Conservation (phyloP, 2,888 invertebrate genomes). For the Thymelicus acteon region DNA sequence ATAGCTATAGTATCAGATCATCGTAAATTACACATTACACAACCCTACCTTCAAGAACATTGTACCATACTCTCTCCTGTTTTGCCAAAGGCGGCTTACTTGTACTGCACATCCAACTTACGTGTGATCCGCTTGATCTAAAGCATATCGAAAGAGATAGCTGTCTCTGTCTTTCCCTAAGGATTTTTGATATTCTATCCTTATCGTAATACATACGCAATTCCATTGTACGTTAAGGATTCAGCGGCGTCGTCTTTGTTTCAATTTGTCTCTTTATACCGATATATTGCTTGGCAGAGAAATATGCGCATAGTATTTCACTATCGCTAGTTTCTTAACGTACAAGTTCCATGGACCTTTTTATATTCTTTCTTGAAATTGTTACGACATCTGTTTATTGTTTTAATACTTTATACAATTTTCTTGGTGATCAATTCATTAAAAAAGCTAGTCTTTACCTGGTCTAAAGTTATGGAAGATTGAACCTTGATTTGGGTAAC, state of each 20-base stretch:
- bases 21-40: slow-evolving; percentile 5
- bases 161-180: slow-evolving; percentile 12
- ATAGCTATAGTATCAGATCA: too few relatives aligned
- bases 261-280: slow-evolving; percentile 38
- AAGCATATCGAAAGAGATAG: slow-evolving; percentile 17
- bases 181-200: slow-evolving; percentile 11
- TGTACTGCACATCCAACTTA: slow-evolving; percentile 35
- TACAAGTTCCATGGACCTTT: neutral
- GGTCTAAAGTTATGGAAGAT: too few relatives aligned
- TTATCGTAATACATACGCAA: slow-evolving; percentile 23
- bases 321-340: neutral
- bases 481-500: too few relatives aligned
- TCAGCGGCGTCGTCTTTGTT: slow-evolving; percentile 33
- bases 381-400: neutral
- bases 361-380: too few relatives aligned
- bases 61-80: slow-evolving; percentile 31
- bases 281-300: slow-evolving; percentile 25
- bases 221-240: slow-evolving; percentile 23
- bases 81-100: slow-evolving; percentile 36
- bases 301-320: slow-evolving; percentile 21
- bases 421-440: neutral
- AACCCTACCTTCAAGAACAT: slow-evolving; percentile 29
- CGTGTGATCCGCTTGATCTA: slow-evolving; percentile 32
- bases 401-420: neutral
- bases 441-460: too few relatives aligned